Base-by-base conservation (phyloP, 2,113 vertebrate genomes). In the Sebastes schlegelii region DNA sequence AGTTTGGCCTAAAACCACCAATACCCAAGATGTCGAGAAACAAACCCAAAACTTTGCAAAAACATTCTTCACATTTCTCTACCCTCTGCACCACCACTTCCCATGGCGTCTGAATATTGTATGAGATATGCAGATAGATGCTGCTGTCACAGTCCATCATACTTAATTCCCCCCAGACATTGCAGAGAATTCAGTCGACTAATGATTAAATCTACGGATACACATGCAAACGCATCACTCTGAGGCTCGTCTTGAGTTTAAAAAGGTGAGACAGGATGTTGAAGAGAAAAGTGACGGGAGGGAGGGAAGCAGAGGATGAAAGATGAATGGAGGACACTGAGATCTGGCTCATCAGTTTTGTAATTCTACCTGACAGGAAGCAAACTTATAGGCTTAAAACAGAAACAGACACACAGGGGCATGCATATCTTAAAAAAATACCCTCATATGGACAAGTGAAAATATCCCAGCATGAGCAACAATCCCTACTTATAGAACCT, bases 341-440 rank as follows among this genome's bases (percentile, higher is more conserved):
- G 2, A 79, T 68, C 66, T 77, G 64, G 58, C 88, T 91, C 81
- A 84, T 93, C 84, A 90, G 26, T 73, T 86, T 77, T 81, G 82
- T 75, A 86, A 88, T 58, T 80, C 68, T 78, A 34, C 43, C 68
- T 69, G 79, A 85, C 88, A 77, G 43, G 71, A 79, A 67, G 61
- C 80, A 70, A 63, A 80, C 51, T 55, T 62, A 51, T 17, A 68
- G 67, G 55, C 43, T 83, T 81, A 69, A 83, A 86, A 77, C 63
- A 62, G 60, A 80, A 60, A 79, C 34, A 76, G 54, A 45, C 74
- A 69, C 21, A 19, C 48, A 1, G 68, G 55, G 57, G 65, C 43
- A 68, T 48, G 62, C 40, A 63, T 57, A 55, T 83, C 19, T 65
- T 34, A 57, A 67, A 80, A 55, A 62, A 45, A 70, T 12, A 16